Conservation (phyloP, 2,797 vertebrate species). For the Tadarida brasiliensis region DNA sequence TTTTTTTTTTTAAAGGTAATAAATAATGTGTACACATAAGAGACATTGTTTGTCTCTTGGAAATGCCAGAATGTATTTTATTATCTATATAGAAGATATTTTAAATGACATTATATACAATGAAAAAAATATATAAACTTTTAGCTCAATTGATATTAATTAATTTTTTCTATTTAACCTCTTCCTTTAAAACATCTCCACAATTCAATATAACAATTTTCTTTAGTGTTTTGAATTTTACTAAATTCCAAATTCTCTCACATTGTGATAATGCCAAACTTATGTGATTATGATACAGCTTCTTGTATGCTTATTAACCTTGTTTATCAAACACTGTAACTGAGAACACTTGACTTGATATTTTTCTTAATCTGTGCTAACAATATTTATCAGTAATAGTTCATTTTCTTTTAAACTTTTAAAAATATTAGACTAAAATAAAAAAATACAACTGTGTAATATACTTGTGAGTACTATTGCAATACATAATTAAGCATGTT, state of each 20-base stretch:
- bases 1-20: not conserved
- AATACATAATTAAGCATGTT: constrained; percentile 83
- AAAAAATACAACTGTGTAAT: constrained; percentile 66
- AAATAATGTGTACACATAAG: not conserved
- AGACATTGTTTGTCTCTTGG: not conserved
- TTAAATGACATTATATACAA: not conserved
- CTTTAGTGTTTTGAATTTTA: not conserved
- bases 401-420: constrained; percentile 27
- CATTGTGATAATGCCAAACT: not conserved
- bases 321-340: not conserved
- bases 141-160: not conserved
- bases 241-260: not conserved
- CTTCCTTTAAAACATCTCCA: not conserved
- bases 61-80: not conserved
- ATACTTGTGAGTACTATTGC: constrained; percentile 67
- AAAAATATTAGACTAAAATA: constrained; percentile 64
- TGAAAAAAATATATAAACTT: not conserved
- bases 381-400: constrained; percentile 12
- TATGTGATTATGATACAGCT: not conserved
- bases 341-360: not conserved
- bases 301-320: not conserved
- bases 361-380: constrained; percentile 49
- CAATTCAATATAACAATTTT: not conserved
- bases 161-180: not conserved
- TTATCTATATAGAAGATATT: not conserved